Evolutionary conservation across 2,113 vertebrate species (phyloP).

Genomic region (Tursiops truncatus): DNA sequence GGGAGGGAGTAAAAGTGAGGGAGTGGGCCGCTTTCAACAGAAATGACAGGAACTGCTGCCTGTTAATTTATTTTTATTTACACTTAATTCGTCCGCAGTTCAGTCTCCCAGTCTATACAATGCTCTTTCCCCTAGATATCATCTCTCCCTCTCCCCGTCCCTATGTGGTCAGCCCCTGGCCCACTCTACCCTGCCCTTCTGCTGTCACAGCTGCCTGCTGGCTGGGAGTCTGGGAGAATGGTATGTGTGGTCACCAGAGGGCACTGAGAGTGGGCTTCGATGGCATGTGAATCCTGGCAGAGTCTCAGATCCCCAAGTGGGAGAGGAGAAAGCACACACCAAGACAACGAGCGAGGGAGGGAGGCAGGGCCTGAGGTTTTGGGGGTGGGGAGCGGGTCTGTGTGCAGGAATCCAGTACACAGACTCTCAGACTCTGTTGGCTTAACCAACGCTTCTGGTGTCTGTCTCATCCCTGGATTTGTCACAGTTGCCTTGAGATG

Average conservation of each 20-base stretch:
- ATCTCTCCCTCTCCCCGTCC: background rate
- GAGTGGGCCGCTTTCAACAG: conserved; percentile 70
- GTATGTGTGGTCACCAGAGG: conserved; percentile 80
- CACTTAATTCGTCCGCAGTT: conserved; percentile 79
- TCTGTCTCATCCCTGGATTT: background rate
- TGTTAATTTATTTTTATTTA: conserved; percentile 81
- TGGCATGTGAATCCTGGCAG: conserved; percentile 73
- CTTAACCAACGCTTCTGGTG: background rate
- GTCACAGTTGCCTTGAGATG: background rate
- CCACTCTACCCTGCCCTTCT: background rate
- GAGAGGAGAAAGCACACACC: conserved; percentile 43
- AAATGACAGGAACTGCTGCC: conserved; percentile 76
- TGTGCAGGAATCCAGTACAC: background rate
- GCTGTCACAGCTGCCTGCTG: conserved; percentile 61
- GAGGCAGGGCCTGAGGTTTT: background rate
- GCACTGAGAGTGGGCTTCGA: conserved; percentile 79
- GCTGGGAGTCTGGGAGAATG: conserved; percentile 59
- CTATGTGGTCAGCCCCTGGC: background rate
- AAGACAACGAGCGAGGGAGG: background rate
- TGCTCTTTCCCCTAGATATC: conserved; percentile 49
- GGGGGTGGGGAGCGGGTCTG: background rate
- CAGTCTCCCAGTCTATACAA: conserved; percentile 71
- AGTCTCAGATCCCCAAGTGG: background rate
- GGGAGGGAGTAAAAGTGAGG: background rate
- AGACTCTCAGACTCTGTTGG: background rate